Percentiles rank a stretch among this genome's conserved stretches.
These are phyloP conservation scores for Meiosimyza decipiens DNA, from an alignment of 2,888 invertebrate species.

Conservation along the genomic window DNA sequence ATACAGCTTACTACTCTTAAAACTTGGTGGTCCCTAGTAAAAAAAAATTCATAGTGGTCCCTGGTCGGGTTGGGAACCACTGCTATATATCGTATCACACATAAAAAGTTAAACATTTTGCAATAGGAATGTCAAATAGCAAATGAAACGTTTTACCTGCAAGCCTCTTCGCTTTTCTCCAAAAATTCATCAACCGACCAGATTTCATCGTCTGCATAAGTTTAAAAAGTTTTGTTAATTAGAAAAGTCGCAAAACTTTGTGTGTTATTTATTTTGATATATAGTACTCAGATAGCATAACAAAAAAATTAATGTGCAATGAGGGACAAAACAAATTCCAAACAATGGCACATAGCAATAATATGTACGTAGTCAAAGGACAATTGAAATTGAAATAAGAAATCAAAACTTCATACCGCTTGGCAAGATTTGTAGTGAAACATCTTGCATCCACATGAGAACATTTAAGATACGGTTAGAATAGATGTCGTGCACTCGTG, in stretches of 20 bases:
- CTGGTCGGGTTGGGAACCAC: no score
- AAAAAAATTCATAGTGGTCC: no score
- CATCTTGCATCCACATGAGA: conserved; percentile 85
- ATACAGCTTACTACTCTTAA: no score
- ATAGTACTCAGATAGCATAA: background rate
- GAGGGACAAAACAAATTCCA: no score
- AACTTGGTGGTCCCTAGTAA: no score
- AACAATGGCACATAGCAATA: background rate
- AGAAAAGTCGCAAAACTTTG: conserved; percentile 55
- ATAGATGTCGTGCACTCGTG: conserved; percentile 89
- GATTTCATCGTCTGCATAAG: conserved; percentile 75
- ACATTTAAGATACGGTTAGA: conserved; percentile 90
- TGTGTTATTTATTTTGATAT: conserved; percentile 16
- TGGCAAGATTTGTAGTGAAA: conserved; percentile 84
- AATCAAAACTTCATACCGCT: conserved; percentile 65
- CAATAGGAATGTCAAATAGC: background rate
- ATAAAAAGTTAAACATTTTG: no score
- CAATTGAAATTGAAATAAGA: background rate
- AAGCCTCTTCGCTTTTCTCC: conserved; percentile 83
- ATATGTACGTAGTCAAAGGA: no score
- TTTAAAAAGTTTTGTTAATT: conserved; percentile 31
- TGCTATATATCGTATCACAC: no score
- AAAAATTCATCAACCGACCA: conserved; percentile 90
- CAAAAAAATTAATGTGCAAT: no score
- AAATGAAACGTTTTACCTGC: conserved; percentile 68